A percentile compares a stretch with the other conserved stretches of the same genome.
These are phyloP conservation scores for Polyodon spathula DNA, from an alignment of 2,113 vertebrate genomes.

Conservation along the genomic window DNA sequence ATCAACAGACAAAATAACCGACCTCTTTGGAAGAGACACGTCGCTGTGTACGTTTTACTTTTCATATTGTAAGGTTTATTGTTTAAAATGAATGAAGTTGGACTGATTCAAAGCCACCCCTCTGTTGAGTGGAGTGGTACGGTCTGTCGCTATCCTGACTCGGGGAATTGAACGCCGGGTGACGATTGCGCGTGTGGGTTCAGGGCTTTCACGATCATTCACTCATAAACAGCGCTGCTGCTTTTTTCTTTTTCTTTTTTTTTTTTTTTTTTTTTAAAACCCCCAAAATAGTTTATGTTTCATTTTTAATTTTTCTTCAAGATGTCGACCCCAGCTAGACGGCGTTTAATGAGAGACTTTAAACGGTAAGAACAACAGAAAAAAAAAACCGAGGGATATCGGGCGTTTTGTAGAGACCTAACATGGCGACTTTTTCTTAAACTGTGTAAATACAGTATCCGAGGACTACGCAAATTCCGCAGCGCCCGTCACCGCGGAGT, in stretches of 20 bases:
- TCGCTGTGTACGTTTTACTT: no score
- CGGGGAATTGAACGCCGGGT: conserved; percentile 14
- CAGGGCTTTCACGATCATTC: not conserved
- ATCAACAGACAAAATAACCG: no score
- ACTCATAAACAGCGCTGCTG: conserved; percentile 14
- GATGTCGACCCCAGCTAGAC: conserved; percentile 90
- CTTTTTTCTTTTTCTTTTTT: no score
- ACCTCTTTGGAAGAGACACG: no score
- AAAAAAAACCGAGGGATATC: not conserved
- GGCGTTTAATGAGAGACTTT: conserved; percentile 91
- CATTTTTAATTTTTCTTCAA: conserved; percentile 25
- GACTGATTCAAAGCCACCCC: no score
- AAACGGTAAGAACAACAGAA: conserved; percentile 67
- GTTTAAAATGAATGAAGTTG: no score
- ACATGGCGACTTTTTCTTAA: conserved; percentile 4
- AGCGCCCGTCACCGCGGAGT: not conserved
- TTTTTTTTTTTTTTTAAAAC: no score
- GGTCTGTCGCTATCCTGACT: conserved; percentile 17
- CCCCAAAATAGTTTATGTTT: conserved; percentile 24
- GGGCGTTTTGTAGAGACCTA: conserved; percentile 18
- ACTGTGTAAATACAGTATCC: not conserved
- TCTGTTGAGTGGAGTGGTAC: conserved; percentile 29
- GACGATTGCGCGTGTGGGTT: not conserved
- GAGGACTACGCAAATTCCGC: not conserved
- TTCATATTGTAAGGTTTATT: no score